phyloP scores from a whole-genome alignment of 2,888 invertebrate species.

The Cosmorhoe ocellata region DNA sequence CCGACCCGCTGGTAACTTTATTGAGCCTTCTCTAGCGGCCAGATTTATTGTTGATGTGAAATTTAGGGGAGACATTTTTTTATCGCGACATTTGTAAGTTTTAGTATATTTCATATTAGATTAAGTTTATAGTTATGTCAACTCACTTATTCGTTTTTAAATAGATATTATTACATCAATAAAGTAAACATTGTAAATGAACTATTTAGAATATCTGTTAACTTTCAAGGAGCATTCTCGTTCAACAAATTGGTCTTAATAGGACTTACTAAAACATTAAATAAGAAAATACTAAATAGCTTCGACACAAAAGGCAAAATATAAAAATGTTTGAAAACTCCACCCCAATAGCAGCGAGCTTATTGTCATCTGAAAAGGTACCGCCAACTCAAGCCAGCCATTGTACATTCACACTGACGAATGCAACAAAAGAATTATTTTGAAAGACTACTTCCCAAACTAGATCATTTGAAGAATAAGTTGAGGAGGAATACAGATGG shows the following conservation, averaged over 20 bases:
- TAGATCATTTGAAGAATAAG: constrained; percentile 80
- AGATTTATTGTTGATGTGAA: constrained; percentile 69
- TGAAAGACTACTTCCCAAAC: constrained; percentile 71
- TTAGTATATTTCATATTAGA: neutral
- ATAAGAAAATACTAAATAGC: constrained; percentile 9
- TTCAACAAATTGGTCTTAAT: neutral
- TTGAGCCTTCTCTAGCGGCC: constrained; percentile 46
- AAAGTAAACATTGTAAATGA: too few species aligned
- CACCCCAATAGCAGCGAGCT: constrained; percentile 45
- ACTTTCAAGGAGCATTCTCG: neutral
- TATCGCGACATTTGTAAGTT: constrained; percentile 37
- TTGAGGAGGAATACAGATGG: constrained; percentile 59
- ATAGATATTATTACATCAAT: too few species aligned
- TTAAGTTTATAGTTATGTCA: too few species aligned
- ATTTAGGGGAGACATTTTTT: constrained; percentile 59
- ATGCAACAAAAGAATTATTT: constrained; percentile 74
- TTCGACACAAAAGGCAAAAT: constrained; percentile 29
- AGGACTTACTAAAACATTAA: neutral
- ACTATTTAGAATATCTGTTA: too few species aligned
- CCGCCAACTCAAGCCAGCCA: constrained; percentile 41
- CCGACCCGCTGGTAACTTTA: constrained; percentile 31
- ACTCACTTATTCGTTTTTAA: too few species aligned
- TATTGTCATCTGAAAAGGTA: constrained; percentile 46
- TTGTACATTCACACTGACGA: constrained; percentile 70
- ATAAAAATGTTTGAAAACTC: constrained; percentile 36